phyloP scores from a whole-genome alignment of 2,797 vertebrate species.

The Schizothorax lantsangensis region DNA sequence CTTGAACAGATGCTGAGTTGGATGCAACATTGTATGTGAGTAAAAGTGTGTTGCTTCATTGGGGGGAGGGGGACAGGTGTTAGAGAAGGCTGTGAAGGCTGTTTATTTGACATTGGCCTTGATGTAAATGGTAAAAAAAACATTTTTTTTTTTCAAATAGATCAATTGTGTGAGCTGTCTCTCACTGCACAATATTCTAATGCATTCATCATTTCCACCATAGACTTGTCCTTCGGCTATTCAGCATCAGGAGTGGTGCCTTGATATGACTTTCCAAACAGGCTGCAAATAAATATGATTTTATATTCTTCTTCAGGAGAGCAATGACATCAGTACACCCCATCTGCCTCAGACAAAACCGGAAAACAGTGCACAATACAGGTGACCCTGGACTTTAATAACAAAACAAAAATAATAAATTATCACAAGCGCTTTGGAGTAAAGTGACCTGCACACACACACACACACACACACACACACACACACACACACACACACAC shows the following conservation, averaged over 20 bases:
- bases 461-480: constrained; percentile 18
- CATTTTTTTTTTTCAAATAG: constrained; percentile 46
- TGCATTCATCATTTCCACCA: constrained; percentile 58
- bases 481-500: neutral
- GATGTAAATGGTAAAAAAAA: constrained; percentile 61
- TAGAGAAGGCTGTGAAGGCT: constrained; percentile 54
- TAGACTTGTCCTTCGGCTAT: constrained; percentile 62
- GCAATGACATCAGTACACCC: constrained; percentile 52
- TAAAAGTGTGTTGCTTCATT: constrained; percentile 18
- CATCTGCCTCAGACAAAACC: constrained; percentile 51
- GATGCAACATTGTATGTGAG: constrained; percentile 41
- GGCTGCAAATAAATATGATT: constrained; percentile 50
- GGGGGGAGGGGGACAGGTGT: constrained; percentile 21
- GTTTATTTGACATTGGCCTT: constrained; percentile 65
- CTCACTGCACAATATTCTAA: constrained; percentile 59
- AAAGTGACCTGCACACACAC: neutral
- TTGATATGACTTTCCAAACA: constrained; percentile 60
- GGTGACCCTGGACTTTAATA: constrained; percentile 59
- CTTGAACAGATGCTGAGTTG: constrained; percentile 60
- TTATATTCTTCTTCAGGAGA: constrained; percentile 46
- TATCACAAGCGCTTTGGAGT: constrained; percentile 18
- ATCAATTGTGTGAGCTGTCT: constrained; percentile 61
- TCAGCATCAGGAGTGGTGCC: constrained; percentile 50
- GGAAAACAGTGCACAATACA: constrained; percentile 38
- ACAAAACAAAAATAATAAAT: constrained; percentile 46